These are phyloP conservation scores for Leptura quadrifasciata DNA, from an alignment of 2,888 invertebrate species.

Conservation along the genomic window DNA sequence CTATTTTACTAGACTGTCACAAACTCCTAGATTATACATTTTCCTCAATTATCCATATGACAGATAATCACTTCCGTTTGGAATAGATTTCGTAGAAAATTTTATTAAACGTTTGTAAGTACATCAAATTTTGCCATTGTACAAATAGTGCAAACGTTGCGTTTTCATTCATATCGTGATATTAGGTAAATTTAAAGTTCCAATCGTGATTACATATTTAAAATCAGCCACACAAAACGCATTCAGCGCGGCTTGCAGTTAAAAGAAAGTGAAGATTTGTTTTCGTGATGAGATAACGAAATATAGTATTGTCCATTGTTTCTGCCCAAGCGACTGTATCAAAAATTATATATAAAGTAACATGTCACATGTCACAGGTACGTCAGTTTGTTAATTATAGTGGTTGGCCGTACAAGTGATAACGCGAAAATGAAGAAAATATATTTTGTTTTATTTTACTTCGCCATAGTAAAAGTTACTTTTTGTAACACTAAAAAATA, in stretches of 20 bases:
- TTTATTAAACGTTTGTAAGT: neutral
- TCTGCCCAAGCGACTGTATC: conserved; percentile 67
- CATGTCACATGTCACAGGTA: conserved; percentile 36
- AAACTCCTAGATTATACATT: too few species aligned
- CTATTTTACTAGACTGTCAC: too few species aligned
- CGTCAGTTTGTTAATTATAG: conserved; percentile 11
- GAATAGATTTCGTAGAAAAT: neutral
- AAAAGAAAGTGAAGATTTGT: conserved; percentile 62
- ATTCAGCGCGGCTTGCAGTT: conserved; percentile 26
- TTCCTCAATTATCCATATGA: neutral
- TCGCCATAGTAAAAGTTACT: conserved; percentile 27
- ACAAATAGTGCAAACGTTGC: neutral
- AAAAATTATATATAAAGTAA: conserved; percentile 63
- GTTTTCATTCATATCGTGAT: conserved; percentile 11
- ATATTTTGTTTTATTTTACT: conserved; percentile 33
- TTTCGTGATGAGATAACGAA: conserved; percentile 53
- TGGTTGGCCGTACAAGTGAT: conserved; percentile 14
- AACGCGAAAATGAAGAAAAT: conserved; percentile 33
- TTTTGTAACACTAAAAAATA: conserved; percentile 68
- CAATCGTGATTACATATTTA: conserved; percentile 23
- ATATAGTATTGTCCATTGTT: conserved; percentile 69
- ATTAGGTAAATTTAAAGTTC: neutral
- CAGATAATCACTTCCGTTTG: neutral
- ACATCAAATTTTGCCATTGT: neutral
- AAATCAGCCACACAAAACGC: neutral